Evolutionary conservation across 2,113 vertebrate genomes (phyloP).

Genomic region (Sylvietta virens): DNA sequence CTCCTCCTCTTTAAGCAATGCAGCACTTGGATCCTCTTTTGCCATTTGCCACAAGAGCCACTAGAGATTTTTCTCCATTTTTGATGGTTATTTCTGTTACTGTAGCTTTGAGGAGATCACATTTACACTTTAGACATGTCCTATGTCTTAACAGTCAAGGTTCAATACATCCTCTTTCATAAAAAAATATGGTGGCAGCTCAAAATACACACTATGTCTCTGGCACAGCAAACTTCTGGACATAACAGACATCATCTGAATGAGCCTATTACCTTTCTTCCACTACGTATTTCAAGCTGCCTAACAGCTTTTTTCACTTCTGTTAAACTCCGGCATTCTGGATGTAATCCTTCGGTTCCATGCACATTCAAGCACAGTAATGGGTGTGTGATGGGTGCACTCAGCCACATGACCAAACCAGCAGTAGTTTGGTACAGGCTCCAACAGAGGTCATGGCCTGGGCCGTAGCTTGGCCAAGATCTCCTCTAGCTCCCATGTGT

Average conservation of each 20-base stretch:
- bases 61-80: neutral
- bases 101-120: constrained; percentile 76
- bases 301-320: constrained; percentile 73
- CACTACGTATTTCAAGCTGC: constrained; percentile 64
- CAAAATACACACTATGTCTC: constrained; percentile 74
- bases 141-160: constrained; percentile 76
- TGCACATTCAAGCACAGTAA: constrained; percentile 60
- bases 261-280: constrained; percentile 66
- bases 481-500: neutral
- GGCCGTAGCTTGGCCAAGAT: neutral
- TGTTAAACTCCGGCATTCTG: constrained; percentile 54
- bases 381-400: neutral
- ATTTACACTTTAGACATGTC: constrained; percentile 80
- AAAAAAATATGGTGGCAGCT: constrained; percentile 80
- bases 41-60: neutral
- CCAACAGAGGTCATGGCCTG: neutral
- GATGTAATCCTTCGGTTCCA: constrained; percentile 46
- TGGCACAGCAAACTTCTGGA: constrained; percentile 75
- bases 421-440: neutral
- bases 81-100: constrained; percentile 59
- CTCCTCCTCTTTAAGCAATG: neutral
- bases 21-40: neutral
- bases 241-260: constrained; percentile 74
- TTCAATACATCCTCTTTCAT: constrained; percentile 70
- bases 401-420: neutral